Evolutionary conservation across 1,140 invertebrate species (phyloP), one percentile per base, ranked within the genome.

Genomic region (Anadara kagoshimensis): DNA sequence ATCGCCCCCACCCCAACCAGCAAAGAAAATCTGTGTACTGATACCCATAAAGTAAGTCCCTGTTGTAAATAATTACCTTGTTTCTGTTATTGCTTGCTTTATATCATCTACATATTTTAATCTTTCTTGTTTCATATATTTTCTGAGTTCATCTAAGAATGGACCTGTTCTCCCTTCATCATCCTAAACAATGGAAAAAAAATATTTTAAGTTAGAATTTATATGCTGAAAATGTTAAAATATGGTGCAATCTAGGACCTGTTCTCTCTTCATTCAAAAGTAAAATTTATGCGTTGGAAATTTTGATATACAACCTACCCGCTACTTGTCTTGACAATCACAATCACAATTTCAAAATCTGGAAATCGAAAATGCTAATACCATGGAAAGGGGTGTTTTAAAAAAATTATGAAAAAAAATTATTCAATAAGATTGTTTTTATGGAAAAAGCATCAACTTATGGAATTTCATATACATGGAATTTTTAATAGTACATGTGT

Each of bases 141-240:
- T 86, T 69, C 82, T 84, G 12, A 89, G 59, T 77, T 86, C 86
- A 61, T 86, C 84, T 41, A 89, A 64, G 78, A 89, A 89, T 70
- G 83, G 82, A 20, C 87, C 87, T 16, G 81, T 84, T 65, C 82
- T 86, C 10, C 87, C 87, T 74, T 89, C 87, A 81, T 89, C 87
- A 85, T 89, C 87, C 87, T 89, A 43, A 26, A 73, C 49, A 43
- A 47, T 45, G 73, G 5, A 49, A 54, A 62, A 12, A 18, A 14
- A 72, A 11, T 8, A 44, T 10, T 26, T 66, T 49, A 47, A 22
- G 14, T 22, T 66, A 7, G 7, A 62, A 64, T 44, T 24, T 0
- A 67, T 20, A 5, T 57, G 0, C 12, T 51, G 53, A 8, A 67
- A 24, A 54, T 54, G 16, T 54, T 18, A 14, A 41, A 67, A 67